Conservation (phyloP, 2,113 vertebrate species). For the Dascyllus trimaculatus region DNA sequence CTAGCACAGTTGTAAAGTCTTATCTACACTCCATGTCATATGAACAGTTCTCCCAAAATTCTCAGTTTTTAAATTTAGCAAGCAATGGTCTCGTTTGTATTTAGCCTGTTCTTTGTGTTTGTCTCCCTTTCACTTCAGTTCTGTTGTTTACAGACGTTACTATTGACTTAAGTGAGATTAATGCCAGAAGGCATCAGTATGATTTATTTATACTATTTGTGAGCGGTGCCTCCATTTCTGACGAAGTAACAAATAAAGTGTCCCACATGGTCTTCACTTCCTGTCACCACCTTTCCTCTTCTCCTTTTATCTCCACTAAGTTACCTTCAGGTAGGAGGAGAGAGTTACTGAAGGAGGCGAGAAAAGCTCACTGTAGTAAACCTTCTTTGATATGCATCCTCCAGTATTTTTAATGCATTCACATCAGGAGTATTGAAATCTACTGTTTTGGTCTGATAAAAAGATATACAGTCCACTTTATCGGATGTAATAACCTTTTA, state of each 20-base stretch:
- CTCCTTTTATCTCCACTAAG: background rate
- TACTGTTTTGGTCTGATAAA: no score
- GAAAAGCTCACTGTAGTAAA: background rate
- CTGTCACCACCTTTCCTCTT: background rate
- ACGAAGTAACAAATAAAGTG: slow-evolving; percentile 24
- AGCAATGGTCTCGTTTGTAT: no score
- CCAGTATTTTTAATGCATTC: no score
- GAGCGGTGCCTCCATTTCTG: background rate
- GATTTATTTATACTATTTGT: slow-evolving; percentile 16
- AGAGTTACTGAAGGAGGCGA: background rate
- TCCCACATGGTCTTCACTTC: slow-evolving; percentile 5
- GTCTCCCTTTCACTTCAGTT: background rate
- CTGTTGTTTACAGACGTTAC: background rate
- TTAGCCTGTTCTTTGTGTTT: background rate
- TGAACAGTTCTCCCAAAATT: no score
- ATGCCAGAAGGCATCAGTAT: background rate
- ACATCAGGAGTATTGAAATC: no score
- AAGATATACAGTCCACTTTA: no score
- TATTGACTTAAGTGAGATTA: slow-evolving; percentile 7
- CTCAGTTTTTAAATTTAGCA: no score
- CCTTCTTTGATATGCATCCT: background rate
- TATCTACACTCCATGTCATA: no score
- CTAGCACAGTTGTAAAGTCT: no score
- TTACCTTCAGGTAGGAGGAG: background rate
- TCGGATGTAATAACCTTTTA: no score